These are phyloP conservation scores for Myioborus melanocephalus DNA, from an alignment of 2,797 vertebrate genomes.

Conservation along the genomic window DNA sequence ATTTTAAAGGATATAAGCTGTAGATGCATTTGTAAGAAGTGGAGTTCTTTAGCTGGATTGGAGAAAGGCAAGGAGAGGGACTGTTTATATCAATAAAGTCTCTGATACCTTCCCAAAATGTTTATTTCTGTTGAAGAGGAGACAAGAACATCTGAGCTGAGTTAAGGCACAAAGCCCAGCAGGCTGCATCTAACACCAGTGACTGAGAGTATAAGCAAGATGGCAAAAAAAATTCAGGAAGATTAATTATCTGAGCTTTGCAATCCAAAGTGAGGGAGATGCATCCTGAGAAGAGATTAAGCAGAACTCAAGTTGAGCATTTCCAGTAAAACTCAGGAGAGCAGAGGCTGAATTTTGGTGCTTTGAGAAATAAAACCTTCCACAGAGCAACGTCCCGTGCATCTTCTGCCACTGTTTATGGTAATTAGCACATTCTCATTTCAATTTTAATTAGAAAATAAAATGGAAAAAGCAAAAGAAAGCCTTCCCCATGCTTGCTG, in stretches of 20 bases:
- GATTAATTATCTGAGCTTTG: background rate
- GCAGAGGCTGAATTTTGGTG: background rate
- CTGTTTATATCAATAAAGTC: background rate
- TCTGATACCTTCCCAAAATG: background rate
- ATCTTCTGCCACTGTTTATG: background rate
- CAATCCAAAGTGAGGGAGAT: background rate
- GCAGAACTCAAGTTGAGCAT: background rate
- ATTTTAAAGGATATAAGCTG: background rate
- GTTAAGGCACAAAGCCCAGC: background rate
- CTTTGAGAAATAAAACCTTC: background rate
- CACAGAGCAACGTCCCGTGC: rapidly evolving
- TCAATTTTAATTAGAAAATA: background rate
- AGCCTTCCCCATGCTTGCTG: background rate
- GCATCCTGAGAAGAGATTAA: background rate
- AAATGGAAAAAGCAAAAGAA: background rate
- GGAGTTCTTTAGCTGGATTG: background rate
- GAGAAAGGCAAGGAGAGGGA: background rate
- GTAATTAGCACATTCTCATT: background rate
- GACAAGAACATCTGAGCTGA: background rate
- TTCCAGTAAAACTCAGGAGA: background rate
- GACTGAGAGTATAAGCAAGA: background rate
- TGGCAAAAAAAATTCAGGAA: background rate
- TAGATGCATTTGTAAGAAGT: background rate
- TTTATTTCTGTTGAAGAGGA: background rate
- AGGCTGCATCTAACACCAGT: background rate